phyloP scores from a whole-genome alignment of 1,140 invertebrate genomes.

The Temnothorax nylanderi region DNA sequence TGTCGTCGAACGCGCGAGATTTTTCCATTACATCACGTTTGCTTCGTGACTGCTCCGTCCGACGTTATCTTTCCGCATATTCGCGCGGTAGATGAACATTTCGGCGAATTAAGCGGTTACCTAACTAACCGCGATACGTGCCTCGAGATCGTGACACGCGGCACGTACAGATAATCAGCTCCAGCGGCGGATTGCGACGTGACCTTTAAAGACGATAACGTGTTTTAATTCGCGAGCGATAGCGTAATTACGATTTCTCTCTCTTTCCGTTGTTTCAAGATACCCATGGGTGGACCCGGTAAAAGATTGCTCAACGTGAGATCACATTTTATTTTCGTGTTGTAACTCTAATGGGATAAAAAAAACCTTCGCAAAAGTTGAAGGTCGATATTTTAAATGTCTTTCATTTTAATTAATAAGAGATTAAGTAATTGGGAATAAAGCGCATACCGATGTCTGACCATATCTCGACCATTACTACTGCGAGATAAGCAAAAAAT shows the following conservation, averaged over 20 bases:
- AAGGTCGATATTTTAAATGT: not conserved
- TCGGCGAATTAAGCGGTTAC: conserved; percentile 32
- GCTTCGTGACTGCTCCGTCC: not conserved
- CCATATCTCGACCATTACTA: not conserved
- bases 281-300: not conserved
- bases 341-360: not conserved
- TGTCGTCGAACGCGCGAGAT: not conserved
- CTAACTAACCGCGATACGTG: conserved; percentile 29
- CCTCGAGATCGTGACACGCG: conserved; percentile 14
- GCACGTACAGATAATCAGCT: conserved; percentile 49
- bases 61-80: conserved; percentile 44
- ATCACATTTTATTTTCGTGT: not conserved
- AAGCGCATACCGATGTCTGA: not conserved
- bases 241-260: not conserved
- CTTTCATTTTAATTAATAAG: not conserved
- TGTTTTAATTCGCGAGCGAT: conserved; percentile 17
- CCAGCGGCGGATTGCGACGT: not conserved
- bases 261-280: conserved; percentile 2
- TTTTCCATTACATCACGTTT: conserved; percentile 1
- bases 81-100: conserved; percentile 19
- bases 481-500: conserved; percentile 1
- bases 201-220: conserved; percentile 42
- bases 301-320: not conserved
- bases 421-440: not conserved
- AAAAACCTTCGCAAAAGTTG: not conserved